Evolutionary conservation across 1,140 invertebrate genomes (phyloP), one percentile per base, ranked within the genome.

Genomic region (Heliconius himera): DNA sequence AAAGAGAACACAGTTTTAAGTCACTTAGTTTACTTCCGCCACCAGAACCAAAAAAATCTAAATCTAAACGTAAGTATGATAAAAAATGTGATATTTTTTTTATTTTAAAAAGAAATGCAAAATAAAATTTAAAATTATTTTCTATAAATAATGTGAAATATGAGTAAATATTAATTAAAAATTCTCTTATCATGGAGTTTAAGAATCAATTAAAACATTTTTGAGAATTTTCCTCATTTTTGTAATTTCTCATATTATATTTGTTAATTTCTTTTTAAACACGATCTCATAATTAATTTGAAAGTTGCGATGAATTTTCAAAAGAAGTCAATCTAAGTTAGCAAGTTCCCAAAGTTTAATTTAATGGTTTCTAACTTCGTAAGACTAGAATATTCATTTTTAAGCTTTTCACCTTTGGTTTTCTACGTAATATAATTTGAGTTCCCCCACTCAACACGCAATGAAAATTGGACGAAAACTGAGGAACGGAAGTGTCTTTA

Each of bases 281-380:
- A 26, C 22, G 22, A 29, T 66, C 60, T 29, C 60, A 66, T 66
- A 66, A 66, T 66, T 66, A 66, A 66, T 66, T 66, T 66, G 22
- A 26, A 66, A 66, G 60, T 29, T 66, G 22, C 26, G 56, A 16
- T 66, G 60, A 29, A 66, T 66, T 66, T 66, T 66, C 60, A 66
- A 66, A 66, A 66, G 60, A 66, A 66, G 60, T 66, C 60, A 66
- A 66, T 66, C 11, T 66, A 66, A 66, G 60, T 66, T 66, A 66
- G 60, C 60, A 66, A 66, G 60, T 66, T 66, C 4, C 22, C 60
- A 66, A 66, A 66, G 60, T 66, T 66, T 66, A 26, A 26, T 66
- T 66, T 66, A 66, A 26, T 66, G 60, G 60, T 29, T 66, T 66
- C 22, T 66, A 26, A 66, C 60, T 66, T 29, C n/a, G 60, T 16